Evolutionary conservation across 2,113 vertebrate genomes (phyloP), one percentile per base, ranked within the genome.

Genomic region (Melanerpes formicivorus): DNA sequence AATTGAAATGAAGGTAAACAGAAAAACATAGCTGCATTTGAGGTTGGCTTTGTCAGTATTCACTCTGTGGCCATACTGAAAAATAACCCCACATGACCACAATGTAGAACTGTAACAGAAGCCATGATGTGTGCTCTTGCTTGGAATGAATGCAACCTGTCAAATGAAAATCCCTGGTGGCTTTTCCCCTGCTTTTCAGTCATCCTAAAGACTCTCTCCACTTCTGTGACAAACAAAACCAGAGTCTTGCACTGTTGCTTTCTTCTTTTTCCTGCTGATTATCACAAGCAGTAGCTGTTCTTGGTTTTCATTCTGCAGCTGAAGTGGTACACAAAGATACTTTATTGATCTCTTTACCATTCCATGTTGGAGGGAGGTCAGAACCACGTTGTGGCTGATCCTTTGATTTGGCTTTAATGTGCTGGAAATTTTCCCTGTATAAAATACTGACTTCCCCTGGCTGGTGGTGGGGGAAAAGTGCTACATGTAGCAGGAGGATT

Each of bases 1-100:
- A 95, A 96, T 95, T 92, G 96, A 96, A 88, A 89, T 97, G 72
- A 98, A 98, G 97, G 98, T 98, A 98, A 97, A 93, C 94, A 78
- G 46, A 70, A 88, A 22, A 86, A 69, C 5, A 14, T 55, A 14
- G 34, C 50, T 88, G 5, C 77, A 7, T 76, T 91, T 42, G 16
- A 52, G 32, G 23, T 67, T 37, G 15, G 58, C 79, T 1, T 8
- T 65, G 10, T 16, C 19, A 32, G 3, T 60, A 27, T 54, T 83
- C 29, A 4, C 5, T 73, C 14, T 44, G 3, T 50, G 40, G 1
- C 79, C 5, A 14, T 63, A 6, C 8, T 52, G 13, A 13, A 65
- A n/a, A 73, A 88, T 46, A 52, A 21, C n/a, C 46, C 71, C 79
- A 42, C 8, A 1, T 46, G 75, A 25, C 19, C 5, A 0, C 54